These are phyloP conservation scores for Chaenogobius annularis DNA, from an alignment of 2,113 vertebrate genomes.

Conservation along the genomic window DNA sequence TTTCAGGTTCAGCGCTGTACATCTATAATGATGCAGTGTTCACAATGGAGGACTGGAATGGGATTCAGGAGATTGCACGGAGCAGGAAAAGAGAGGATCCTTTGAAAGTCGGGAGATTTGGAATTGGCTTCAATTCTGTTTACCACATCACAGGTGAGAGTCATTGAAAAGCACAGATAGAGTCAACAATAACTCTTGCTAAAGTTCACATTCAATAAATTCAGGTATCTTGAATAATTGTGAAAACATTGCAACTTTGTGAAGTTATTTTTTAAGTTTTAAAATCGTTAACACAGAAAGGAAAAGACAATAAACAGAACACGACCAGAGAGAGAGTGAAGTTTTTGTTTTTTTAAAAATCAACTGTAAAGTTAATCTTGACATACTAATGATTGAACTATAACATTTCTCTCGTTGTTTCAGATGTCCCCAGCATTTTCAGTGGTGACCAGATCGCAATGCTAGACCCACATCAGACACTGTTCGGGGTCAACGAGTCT, in stretches of 20 bases:
- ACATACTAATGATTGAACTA: neutral
- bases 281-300: too few relatives aligned
- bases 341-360: too few relatives aligned
- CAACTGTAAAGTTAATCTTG: neutral
- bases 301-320: too few relatives aligned
- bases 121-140: constrained; percentile 98
- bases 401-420: constrained; percentile 21
- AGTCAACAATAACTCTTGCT: neutral
- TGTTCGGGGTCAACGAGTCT: constrained; percentile 94
- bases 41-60: constrained; percentile 93
- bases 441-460: constrained; percentile 98
- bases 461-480: constrained; percentile 94
- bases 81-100: constrained; percentile 98
- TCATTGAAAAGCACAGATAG: neutral
- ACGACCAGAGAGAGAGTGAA: too few relatives aligned
- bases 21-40: constrained; percentile 95
- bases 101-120: constrained; percentile 96
- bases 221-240: too few relatives aligned
- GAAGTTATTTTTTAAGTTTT: too few relatives aligned
- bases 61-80: constrained; percentile 97
- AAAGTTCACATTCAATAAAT: neutral
- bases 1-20: constrained; percentile 88
- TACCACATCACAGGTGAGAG: constrained; percentile 95
- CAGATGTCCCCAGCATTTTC: constrained; percentile 98
- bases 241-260: too few relatives aligned